Base-by-base conservation (phyloP, 2,113 vertebrate species). In the Dicerorhinus sumatrensis region DNA sequence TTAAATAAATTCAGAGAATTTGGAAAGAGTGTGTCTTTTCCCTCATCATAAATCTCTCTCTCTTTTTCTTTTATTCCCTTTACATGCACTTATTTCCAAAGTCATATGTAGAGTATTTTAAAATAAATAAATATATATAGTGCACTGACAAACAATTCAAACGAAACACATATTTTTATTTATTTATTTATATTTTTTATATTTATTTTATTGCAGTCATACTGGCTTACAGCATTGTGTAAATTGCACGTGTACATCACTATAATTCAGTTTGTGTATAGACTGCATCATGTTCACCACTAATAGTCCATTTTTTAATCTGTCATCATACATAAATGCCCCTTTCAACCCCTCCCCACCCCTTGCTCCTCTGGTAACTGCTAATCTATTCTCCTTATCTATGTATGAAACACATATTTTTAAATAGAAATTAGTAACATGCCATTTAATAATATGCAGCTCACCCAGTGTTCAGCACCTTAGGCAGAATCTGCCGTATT, bases 1-100 rank as follows among this genome's bases (percentile, higher is more conserved):
- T n/a, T 93, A 54, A 82, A 58, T 77, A 83, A 65, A 91, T 36
- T 69, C 46, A 95, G 33, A 84, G 36, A 88, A 88, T 25, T 20
- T 69, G 36, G 16, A 81, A 23, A 62, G 46, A 65, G 13, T 77
- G 7, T 63, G n/a, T 54, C 14, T 69, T 83, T 33, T 31, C 36
- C 23, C 11, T 88, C 31, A 9, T n/a, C 29, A 79, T 85, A 27
- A 79, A 9, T 20, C 17, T 4, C 54, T 83, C 2, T 33, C 5
- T 31, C 12, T 39, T 16, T 39, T 56, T 42, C 11, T 63, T 88
- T 33, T 31, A 69, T 81, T 92, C 21, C 54, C 6, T 76, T 56
- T 70, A 18, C 21, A 79, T 58, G 23, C 10, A 25, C 8, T 95
- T 76, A 69, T 79, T 86, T 63, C 42, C 12, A 42, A 94, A n/a